Evolutionary conservation across 2,113 vertebrate species (phyloP).

Genomic region (Arenaria interpres): DNA sequence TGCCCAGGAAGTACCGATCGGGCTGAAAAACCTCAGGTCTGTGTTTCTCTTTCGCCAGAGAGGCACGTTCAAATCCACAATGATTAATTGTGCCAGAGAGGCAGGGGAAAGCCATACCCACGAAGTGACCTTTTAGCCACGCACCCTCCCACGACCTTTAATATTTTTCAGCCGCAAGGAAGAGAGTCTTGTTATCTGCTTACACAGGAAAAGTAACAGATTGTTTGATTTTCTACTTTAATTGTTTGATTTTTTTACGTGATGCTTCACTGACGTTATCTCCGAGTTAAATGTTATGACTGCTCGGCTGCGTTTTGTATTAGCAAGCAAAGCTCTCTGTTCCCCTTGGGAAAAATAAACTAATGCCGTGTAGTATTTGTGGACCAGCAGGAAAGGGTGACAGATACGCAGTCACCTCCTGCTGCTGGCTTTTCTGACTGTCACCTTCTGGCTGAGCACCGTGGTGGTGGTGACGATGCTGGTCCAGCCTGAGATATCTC

Average conservation of each 20-base stretch:
- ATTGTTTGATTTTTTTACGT: background rate
- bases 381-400: background rate
- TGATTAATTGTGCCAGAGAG: background rate
- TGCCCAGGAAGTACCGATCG: background rate
- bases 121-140: background rate
- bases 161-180: background rate
- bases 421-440: slow-evolving; percentile 6
- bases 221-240: background rate
- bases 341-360: background rate
- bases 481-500: background rate
- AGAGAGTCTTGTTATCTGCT: background rate
- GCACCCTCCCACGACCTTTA: background rate
- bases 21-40: background rate
- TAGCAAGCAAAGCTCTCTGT: background rate
- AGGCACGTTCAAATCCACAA: background rate
- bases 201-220: background rate
- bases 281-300: background rate
- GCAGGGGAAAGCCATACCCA: background rate
- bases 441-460: background rate
- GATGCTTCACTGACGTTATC: background rate
- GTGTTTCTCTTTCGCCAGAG: background rate
- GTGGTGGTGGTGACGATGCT: fast-evolving
- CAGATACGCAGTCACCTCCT: background rate
- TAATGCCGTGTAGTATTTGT: background rate
- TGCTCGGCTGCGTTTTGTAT: background rate